Percentiles rank a stretch among this genome's conserved stretches.
Conservation (phyloP, 2,113 vertebrate species). For the Ia io region DNA sequence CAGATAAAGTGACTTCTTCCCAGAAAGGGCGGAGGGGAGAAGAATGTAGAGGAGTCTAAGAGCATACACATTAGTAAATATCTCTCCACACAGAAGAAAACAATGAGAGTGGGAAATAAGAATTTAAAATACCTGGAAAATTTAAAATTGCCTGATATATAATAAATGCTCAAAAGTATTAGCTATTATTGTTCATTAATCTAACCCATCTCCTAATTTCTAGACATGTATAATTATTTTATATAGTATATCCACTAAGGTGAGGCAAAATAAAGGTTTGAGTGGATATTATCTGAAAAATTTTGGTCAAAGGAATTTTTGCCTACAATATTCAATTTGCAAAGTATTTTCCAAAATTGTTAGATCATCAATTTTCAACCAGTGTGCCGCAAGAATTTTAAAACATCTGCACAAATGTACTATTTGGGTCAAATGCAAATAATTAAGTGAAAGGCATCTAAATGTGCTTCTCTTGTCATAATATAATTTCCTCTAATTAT, state of each 20-base stretch:
- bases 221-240: background rate
- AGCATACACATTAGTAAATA: background rate
- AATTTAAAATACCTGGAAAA: background rate
- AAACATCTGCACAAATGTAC: conserved; percentile 4
- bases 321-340: background rate
- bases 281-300: background rate
- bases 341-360: background rate
- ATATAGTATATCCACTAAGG: background rate
- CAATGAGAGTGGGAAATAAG: background rate
- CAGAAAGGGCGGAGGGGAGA: background rate
- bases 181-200: background rate
- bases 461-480: background rate
- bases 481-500: conserved; percentile 23
- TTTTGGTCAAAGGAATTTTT: background rate
- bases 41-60: background rate
- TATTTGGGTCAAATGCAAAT: conserved; percentile 8
- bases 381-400: background rate
- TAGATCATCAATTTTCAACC: background rate
- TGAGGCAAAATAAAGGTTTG: background rate
- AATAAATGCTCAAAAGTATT: background rate
- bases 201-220: background rate
- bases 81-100: background rate
- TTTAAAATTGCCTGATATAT: background rate
- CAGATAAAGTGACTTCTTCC: background rate
- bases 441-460: conserved; percentile 32